Conservation (phyloP, 2,888 invertebrate species). For the Drosophila affinis region DNA sequence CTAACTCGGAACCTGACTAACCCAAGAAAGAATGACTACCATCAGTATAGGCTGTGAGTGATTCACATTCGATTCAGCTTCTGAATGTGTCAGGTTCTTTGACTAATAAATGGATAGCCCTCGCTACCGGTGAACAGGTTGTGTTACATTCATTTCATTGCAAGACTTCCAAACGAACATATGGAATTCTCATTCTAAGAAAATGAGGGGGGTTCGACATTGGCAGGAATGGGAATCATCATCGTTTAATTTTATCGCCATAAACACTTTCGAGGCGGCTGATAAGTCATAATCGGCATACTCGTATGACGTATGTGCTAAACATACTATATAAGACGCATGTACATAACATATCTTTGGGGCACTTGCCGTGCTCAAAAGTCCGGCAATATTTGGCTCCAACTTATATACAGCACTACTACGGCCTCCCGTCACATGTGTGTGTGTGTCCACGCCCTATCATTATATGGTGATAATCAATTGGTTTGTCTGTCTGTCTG, state of each 20-base stretch:
- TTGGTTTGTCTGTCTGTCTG: slow-evolving; percentile 1
- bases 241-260: not conserved
- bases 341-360: not conserved
- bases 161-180: not conserved
- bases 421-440: not conserved
- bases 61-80: not conserved
- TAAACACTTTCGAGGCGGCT: not conserved
- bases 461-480: slow-evolving; percentile 40
- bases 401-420: slow-evolving; percentile 2
- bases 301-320: not conserved
- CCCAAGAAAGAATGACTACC: not conserved
- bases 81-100: not conserved
- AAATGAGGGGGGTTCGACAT: not conserved
- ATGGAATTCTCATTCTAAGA: not conserved
- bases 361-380: not conserved
- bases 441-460: slow-evolving; percentile 11
- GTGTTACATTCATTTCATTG: not conserved
- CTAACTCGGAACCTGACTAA: not conserved
- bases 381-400: not conserved
- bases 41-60: not conserved
- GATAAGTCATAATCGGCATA: not conserved
- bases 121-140: not conserved
- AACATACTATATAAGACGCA: not conserved
- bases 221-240: not conserved
- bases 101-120: not conserved